Evolutionary conservation across 2,113 vertebrate species (phyloP).

Genomic region (Clarias gariepinus): DNA sequence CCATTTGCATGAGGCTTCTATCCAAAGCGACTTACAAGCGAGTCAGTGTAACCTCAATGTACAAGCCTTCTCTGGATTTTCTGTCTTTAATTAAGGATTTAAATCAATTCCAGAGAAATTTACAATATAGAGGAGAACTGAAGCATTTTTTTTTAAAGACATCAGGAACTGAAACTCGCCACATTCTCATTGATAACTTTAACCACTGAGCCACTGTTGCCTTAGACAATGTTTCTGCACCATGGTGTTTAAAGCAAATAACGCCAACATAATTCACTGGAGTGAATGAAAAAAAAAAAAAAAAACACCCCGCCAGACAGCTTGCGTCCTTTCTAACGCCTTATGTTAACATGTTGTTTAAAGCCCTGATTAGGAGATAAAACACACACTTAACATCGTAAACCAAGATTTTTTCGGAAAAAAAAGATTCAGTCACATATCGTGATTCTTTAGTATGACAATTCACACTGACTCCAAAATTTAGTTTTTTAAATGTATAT

Average conservation of each 20-base stretch:
- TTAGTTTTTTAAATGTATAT: no score
- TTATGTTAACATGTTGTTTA: no score
- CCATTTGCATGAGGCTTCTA: neutral
- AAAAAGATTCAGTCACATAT: no score
- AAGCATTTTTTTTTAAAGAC: neutral
- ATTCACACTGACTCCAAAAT: no score
- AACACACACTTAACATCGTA: neutral
- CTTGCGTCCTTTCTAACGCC: neutral
- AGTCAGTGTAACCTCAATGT: neutral
- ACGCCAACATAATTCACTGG: neutral
- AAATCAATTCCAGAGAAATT: neutral
- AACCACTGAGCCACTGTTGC: neutral
- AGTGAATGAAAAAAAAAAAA: no score
- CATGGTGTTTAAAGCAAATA: neutral
- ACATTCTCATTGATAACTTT: neutral
- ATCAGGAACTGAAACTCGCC: neutral
- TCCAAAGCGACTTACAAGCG: neutral
- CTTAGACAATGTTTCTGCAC: neutral
- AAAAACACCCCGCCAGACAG: neutral
- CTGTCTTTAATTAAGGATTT: neutral
- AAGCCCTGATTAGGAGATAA: no score
- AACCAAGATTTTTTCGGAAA: no score
- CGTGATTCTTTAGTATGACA: no score
- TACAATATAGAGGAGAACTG: neutral
- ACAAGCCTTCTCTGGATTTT: neutral